These are phyloP conservation scores for Sternotherus odoratus DNA, from an alignment of 2,797 vertebrate species.

Conservation along the genomic window DNA sequence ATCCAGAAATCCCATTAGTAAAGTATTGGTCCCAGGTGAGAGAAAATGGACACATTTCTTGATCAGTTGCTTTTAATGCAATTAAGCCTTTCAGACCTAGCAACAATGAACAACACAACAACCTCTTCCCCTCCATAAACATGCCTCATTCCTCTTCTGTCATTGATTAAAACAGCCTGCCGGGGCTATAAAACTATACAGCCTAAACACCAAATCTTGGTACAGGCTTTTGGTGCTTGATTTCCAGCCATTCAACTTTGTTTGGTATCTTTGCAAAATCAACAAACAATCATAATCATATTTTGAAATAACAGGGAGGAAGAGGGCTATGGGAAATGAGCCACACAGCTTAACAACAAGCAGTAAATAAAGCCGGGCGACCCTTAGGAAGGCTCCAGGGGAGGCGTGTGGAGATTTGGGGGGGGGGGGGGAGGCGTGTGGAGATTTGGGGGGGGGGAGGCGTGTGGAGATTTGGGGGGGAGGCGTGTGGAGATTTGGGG, in stretches of 20 bases:
- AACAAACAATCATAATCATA: too few species aligned
- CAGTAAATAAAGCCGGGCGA: neutral
- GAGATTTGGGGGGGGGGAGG: too few species aligned
- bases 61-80: neutral
- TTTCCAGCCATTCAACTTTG: neutral
- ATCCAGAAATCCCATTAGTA: neutral
- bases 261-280: too few species aligned
- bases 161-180: neutral
- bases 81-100: neutral
- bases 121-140: neutral
- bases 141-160: neutral
- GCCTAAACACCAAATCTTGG: neutral
- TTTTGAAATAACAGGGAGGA: neutral
- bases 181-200: neutral
- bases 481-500: neutral
- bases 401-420: neutral
- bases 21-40: neutral
- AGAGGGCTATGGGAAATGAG: neutral
- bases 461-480: neutral
- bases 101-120: neutral
- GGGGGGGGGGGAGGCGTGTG: too few species aligned
- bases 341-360: neutral
- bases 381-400: neutral
- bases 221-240: neutral
- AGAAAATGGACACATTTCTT: neutral